phyloP scores from a whole-genome alignment of 2,888 invertebrate genomes.

The Pediacus dermestoides region DNA sequence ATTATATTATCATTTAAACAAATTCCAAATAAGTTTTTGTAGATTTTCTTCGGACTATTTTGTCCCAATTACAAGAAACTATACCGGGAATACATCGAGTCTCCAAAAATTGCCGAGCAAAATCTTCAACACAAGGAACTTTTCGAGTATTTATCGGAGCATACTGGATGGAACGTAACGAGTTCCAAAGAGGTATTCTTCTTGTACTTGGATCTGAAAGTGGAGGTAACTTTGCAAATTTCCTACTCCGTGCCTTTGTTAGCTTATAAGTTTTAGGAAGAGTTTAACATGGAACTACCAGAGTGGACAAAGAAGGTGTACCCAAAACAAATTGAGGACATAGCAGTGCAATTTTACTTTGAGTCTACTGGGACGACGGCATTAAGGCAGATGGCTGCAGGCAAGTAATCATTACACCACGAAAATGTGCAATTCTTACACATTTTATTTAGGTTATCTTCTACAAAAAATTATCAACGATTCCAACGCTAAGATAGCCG shows the following conservation, averaged over 20 bases:
- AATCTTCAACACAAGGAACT: conserved; percentile 49
- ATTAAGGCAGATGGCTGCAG: conserved; percentile 34
- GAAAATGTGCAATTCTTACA: conserved; percentile 1
- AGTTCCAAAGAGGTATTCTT: conserved; percentile 57
- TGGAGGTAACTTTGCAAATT: conserved; percentile 18
- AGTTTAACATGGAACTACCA: conserved; percentile 42
- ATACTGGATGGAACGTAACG: conserved; percentile 52
- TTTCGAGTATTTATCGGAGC: conserved; percentile 49
- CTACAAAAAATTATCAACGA: conserved; percentile 35
- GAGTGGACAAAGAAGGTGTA: conserved; percentile 45
- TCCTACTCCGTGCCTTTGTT: background rate
- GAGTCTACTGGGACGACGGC: conserved; percentile 35
- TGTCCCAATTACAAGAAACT: conserved; percentile 10
- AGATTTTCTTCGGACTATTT: conserved; percentile 25
- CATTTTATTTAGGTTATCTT: conserved; percentile 22
- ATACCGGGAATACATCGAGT: conserved; percentile 24
- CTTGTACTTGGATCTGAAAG: conserved; percentile 49
- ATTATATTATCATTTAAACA: conserved; percentile 7
- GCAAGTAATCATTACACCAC: conserved; percentile 13
- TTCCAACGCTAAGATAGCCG: conserved; percentile 26
- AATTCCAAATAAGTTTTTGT: conserved; percentile 3
- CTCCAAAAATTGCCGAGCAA: conserved; percentile 44
- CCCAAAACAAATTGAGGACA: conserved; percentile 40
- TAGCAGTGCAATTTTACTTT: conserved; percentile 39
- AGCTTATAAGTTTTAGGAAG: conserved; percentile 29